Percentiles rank a stretch among this genome's conserved stretches.
phyloP scores from a whole-genome alignment of 2,888 invertebrate genomes.

The Eilema sororculum region DNA sequence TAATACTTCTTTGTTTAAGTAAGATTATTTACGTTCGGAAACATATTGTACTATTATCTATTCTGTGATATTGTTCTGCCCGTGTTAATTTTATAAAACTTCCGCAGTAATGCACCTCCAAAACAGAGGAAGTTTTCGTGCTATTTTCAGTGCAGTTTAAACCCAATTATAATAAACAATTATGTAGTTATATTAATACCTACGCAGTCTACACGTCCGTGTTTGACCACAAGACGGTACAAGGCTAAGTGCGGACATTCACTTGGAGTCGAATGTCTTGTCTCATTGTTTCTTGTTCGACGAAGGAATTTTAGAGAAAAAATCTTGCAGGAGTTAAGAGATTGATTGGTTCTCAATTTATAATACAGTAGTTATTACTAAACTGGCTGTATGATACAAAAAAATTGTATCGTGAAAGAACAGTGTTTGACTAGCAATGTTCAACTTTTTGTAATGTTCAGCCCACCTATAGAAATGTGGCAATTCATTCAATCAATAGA shows the following conservation, averaged over 20 bases:
- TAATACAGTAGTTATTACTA: too few relatives aligned
- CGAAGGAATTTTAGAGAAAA: constrained; percentile 37
- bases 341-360: neutral
- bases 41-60: too few relatives aligned
- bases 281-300: constrained; percentile 31
- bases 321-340: constrained; percentile 7
- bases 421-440: too few relatives aligned
- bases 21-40: too few relatives aligned
- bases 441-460: too few relatives aligned
- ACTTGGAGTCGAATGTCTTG: constrained; percentile 41
- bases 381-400: too few relatives aligned
- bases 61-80: too few relatives aligned
- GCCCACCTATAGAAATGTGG: too few relatives aligned
- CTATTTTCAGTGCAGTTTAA: neutral
- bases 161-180: neutral
- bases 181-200: neutral
- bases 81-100: neutral
- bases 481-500: too few relatives aligned
- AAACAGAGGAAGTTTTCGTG: neutral
- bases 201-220: constrained; percentile 39
- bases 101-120: neutral
- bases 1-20: too few relatives aligned
- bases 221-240: constrained; percentile 44
- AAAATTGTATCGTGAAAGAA: too few relatives aligned
- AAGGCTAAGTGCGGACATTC: constrained; percentile 54